phyloP scores from a whole-genome alignment of 2,113 vertebrate genomes.

The Lathamus discolor region DNA sequence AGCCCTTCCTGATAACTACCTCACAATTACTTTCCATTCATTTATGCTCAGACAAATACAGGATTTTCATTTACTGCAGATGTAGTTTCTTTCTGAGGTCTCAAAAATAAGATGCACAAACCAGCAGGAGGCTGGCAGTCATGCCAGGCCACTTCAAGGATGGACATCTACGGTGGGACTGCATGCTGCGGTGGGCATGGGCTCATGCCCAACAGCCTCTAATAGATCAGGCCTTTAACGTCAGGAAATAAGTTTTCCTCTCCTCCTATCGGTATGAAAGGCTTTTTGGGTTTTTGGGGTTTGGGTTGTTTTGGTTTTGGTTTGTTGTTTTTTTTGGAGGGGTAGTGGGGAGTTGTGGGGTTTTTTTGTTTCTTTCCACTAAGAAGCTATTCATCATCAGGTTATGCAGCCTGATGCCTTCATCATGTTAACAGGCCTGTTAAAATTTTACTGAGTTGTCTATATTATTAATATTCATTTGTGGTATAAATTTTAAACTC shows the following conservation, averaged over 20 bases:
- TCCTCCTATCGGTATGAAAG: neutral
- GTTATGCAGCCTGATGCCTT: neutral
- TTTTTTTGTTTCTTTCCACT: too few species aligned
- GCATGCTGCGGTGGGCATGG: fast-evolving
- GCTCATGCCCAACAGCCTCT: fast-evolving
- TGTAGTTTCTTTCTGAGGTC: neutral
- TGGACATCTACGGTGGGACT: too few species aligned
- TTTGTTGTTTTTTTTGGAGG: neutral
- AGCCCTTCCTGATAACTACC: neutral
- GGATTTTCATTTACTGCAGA: neutral
- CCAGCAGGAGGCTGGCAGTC: neutral
- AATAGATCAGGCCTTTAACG: too few species aligned
- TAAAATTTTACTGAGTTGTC: neutral
- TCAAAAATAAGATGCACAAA: neutral
- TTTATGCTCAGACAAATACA: neutral
- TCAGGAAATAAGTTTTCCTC: neutral
- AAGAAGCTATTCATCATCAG: neutral
- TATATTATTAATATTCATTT: neutral
- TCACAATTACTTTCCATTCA: neutral
- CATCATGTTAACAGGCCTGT: neutral
- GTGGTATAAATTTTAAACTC: neutral
- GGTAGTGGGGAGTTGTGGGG: neutral
- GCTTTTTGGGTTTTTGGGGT: fast-evolving
- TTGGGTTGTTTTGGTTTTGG: neutral
- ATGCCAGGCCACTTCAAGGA: too few species aligned